Base-by-base conservation (phyloP, 2,797 vertebrate species). In the Typhlichthys subterraneus region DNA sequence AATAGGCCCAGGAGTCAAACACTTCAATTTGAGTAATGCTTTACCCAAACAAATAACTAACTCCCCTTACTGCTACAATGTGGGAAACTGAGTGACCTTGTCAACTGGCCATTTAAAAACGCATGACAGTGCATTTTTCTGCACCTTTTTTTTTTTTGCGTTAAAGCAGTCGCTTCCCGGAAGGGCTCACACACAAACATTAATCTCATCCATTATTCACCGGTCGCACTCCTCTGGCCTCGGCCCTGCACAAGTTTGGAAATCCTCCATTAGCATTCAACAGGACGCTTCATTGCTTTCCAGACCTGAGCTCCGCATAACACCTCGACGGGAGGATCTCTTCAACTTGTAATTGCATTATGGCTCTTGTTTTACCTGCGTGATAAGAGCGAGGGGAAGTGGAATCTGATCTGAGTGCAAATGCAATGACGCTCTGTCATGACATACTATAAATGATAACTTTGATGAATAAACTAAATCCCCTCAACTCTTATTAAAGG, bases 171-270 rank as follows among this genome's bases (percentile, higher is more conserved):
- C 53, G 59, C 56, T 58, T 76, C 57, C 45, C 53, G 49, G 53
- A 65, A 51, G 62, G 64, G 57, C 46, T 73, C 63, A 67, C 63
- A 67, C 12, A 7, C 63, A 13, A 82, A 81, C 79, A 73, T 72
- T 70, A 65, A 68, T 38, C 65, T 77, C 75, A 85, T 83, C 80
- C 80, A 82, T 88, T 87, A 86, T 82, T 85, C 79, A 81, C 68
- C 58, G 59, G 62, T 51, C 58, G 57, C 57, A 52, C 70, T 58
- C 38, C 42, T 63, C 58, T 53, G 61, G 61, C 46, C 60, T 9
- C 1, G 29, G 23, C 55, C 69, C 46, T 53, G 29, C 54, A 48
- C 52, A 11, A 15, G 63, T 29, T 72, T 71, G 54, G 64, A 63
- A 59, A 50, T 53, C 14, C 42, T 1, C 57, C 31, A 86, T 89